Base-by-base conservation (phyloP, 2,113 vertebrate genomes). In the Geothlypis trichas region DNA sequence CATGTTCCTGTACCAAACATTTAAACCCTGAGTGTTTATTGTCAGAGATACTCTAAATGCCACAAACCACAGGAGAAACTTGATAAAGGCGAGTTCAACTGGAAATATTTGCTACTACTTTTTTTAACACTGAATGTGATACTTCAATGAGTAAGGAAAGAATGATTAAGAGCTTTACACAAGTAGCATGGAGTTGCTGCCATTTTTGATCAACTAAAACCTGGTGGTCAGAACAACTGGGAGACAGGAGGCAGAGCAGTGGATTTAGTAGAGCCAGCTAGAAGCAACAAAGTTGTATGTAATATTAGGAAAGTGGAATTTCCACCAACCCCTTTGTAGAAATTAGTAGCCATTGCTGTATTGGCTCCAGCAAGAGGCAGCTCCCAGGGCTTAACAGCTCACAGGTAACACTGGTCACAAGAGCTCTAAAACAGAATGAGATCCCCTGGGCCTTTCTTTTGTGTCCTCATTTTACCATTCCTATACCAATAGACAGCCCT, bases 1-100 rank as follows among this genome's bases (percentile, higher is more conserved):
- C 8, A 14, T 9, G 15, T 37, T 12, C 0, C 0, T 5, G 3
- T 5, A 52, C 17, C 44, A 73, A 37, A 18, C 27, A 35, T 33
- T 66, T n/a, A 74, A 66, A 77, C 47, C 46, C 1, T 19, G 37
- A 80, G 28, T n/a, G 10, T 10, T 68, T 61, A 3, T 31, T 87
- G 75, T 33, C 55, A 49, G 23, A 72, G 15, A n/a, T 26, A 33
- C 3, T 26, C 44, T 35, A 58, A 90, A 69, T 26, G 22, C 24
- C 42, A 23, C 44, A 67, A 81, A 71, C 4, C 30, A 21, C 21
- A 58, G 11, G 13, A 80, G 67, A 58, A 68, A 9, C 20, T 26
- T 59, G 6, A 20, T 4, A 46, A 39, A 58, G 54, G 11, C 3
- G 20, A 75, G 11, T 33, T 87, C 20, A 49, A 16, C 21, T 52